A percentile compares a stretch with the other conserved stretches of the same genome.
phyloP scores from a whole-genome alignment of 2,888 invertebrate species.

The Boloria selene region DNA sequence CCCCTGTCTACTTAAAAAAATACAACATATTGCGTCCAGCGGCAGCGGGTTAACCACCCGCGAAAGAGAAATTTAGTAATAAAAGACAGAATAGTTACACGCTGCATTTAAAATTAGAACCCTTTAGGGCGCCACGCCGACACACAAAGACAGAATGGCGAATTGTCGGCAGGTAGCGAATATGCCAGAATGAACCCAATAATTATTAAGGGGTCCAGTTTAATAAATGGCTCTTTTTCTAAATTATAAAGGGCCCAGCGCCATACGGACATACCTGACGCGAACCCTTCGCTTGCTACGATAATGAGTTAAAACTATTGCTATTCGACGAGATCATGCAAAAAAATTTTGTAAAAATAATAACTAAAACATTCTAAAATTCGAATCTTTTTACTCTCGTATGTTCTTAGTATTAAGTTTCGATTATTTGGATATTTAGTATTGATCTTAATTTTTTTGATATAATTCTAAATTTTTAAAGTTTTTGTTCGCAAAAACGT shows the following conservation, averaged over 20 bases:
- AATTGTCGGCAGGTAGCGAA: slow-evolving; percentile 82
- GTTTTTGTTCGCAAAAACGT: neutral
- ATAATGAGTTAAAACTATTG: slow-evolving; percentile 67
- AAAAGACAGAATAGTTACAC: slow-evolving; percentile 79
- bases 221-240: slow-evolving; percentile 81
- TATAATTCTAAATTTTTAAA: neutral
- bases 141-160: slow-evolving; percentile 81
- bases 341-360: slow-evolving; percentile 5
- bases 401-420: neutral
- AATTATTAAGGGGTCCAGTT: slow-evolving; percentile 78
- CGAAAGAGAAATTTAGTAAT: slow-evolving; percentile 80
- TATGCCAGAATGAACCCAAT: slow-evolving; percentile 75
- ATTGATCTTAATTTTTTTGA: neutral
- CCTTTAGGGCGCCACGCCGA: slow-evolving; percentile 82
- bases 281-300: slow-evolving; percentile 66
- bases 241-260: slow-evolving; percentile 77
- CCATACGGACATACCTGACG: slow-evolving; percentile 80
- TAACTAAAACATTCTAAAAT: neutral
- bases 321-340: slow-evolving; percentile 51
- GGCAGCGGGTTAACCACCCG: slow-evolving; percentile 74
- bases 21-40: slow-evolving; percentile 80
- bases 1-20: slow-evolving; percentile 71
- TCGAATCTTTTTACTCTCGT: neutral
- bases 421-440: neutral
- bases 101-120: slow-evolving; percentile 81